These are phyloP conservation scores for Neoniphon sammara DNA, from an alignment of 2,797 vertebrate genomes.

Conservation along the genomic window DNA sequence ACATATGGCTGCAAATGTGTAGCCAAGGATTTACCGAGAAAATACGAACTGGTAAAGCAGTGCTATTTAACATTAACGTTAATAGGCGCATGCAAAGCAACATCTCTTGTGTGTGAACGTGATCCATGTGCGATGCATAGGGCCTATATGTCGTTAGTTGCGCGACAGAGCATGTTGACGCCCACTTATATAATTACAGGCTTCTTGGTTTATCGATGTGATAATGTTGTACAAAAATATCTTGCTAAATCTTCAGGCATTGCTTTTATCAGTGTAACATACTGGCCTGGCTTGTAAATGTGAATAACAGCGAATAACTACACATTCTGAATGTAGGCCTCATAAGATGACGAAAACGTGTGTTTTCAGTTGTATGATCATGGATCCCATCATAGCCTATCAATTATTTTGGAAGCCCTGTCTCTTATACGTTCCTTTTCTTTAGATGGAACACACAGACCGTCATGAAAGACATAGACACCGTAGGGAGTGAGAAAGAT, in stretches of 20 bases:
- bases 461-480: slow-evolving; percentile 91
- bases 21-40: slow-evolving; percentile 57
- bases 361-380: not conserved
- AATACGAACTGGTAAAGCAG: slow-evolving; percentile 67
- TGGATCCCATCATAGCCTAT: too few relatives aligned
- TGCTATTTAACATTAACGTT: slow-evolving; percentile 38
- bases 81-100: slow-evolving; percentile 26
- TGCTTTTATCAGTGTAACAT: not conserved
- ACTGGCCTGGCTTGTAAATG: not conserved
- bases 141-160: not conserved
- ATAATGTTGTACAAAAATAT: not conserved
- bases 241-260: rapidly evolving
- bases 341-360: not conserved
- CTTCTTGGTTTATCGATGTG: slow-evolving; percentile 5
- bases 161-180: slow-evolving; percentile 28
- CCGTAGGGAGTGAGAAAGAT: slow-evolving; percentile 81
- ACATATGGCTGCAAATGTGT: slow-evolving; percentile 61
- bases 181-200: slow-evolving; percentile 59
- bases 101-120: not conserved
- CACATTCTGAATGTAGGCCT: not conserved
- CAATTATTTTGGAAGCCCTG: not conserved
- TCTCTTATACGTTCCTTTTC: not conserved
- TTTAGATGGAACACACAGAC: slow-evolving; percentile 80
- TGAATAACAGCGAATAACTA: not conserved
- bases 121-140: not conserved